Base-by-base conservation (phyloP, 2,888 invertebrate genomes). In the Stegophylla sp. region DNA sequence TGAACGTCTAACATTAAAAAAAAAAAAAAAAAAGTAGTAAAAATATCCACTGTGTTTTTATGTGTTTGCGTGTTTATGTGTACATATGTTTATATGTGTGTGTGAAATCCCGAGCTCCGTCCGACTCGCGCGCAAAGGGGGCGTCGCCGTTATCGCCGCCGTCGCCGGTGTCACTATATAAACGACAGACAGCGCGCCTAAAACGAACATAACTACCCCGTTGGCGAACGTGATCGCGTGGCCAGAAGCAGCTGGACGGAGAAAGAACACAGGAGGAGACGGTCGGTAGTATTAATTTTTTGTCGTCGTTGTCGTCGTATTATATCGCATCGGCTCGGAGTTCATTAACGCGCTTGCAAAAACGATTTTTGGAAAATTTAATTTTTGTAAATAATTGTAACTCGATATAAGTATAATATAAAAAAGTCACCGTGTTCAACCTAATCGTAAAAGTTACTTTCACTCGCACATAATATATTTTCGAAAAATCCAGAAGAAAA, bases 161-260 rank as follows among this genome's bases (percentile, higher is more conserved):
- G 28, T 28, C 28, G 63, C 17, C n/a, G 59, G n/a, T 12, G n/a
- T 45, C 23, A 3, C 72, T 56, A 72, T 72, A 56, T 56, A 72
- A 71, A 56, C 72, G 72, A 3, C 23, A 41, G 23, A 4, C 72
- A 41, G 20, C 56, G 41, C 23, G 23, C 53, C 20, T 5, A 20
- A 15, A 53, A 51, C 69, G 51, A 53, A 9, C 72, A 56, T 20
- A 20, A n/a, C 3, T 20, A n/a, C 28, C 43, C 4, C n/a, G n/a
- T 67, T 53, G 53, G 20, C 53, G 34, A 34, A 20, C 34, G 20
- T 66, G 41, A 5, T 17, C 41, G 13, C 20, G 41, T 20, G 12
- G 17, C 71, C 26, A 20, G 17, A 17, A 10, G 5, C 53, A 4
- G 53, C 3, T 34, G 28, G 9, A 2, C 64, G 12, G 23, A 0